Conservation (phyloP, 2,113 vertebrate genomes). For the Lophura nycthemera region DNA sequence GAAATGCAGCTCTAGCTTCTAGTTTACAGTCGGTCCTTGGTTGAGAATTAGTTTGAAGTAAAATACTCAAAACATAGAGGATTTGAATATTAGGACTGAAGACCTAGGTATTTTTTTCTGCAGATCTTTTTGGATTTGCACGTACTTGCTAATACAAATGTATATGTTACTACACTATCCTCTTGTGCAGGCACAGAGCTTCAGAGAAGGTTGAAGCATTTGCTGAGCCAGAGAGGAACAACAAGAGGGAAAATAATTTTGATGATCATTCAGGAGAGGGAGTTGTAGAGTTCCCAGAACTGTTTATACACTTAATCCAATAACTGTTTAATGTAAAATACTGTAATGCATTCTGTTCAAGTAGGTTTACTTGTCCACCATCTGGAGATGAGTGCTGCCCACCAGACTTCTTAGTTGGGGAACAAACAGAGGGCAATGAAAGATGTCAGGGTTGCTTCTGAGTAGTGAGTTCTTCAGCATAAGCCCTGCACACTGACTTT, state of each 20-base stretch:
- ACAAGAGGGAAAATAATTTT: slow-evolving; percentile 28
- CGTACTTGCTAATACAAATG: accelerated
- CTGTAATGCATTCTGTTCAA: slow-evolving; percentile 42
- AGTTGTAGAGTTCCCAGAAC: slow-evolving; percentile 23
- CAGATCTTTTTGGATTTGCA: neutral
- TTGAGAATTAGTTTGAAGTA: neutral
- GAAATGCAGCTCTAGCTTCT: neutral
- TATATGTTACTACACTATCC: neutral
- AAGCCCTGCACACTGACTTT: neutral
- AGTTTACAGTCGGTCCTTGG: neutral
- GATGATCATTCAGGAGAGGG: neutral
- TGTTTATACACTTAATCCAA: slow-evolving; percentile 45
- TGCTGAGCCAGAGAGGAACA: neutral
- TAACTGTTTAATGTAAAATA: slow-evolving; percentile 40
- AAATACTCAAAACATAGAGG: neutral
- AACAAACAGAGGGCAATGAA: neutral
- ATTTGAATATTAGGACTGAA: neutral
- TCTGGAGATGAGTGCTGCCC: slow-evolving; percentile 17
- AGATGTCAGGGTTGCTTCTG: slow-evolving; percentile 37
- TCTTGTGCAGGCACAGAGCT: neutral
- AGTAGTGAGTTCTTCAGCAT: neutral
- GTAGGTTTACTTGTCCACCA: slow-evolving; percentile 48
- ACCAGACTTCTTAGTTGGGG: slow-evolving; percentile 3
- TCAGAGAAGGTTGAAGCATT: neutral
- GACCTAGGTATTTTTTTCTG: neutral